Conservation (phyloP, 2,888 invertebrate genomes). For the Drosophila antonietae region DNA sequence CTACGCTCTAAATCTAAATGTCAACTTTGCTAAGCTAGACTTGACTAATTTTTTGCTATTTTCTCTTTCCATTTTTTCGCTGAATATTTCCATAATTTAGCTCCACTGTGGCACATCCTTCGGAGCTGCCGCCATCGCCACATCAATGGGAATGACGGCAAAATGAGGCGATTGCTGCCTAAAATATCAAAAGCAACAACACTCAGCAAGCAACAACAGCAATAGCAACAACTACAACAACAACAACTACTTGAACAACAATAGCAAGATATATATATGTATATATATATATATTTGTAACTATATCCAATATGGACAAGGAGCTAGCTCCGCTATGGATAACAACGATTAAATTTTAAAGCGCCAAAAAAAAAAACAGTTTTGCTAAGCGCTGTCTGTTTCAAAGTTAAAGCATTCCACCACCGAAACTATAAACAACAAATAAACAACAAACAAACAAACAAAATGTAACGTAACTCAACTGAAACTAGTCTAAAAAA, state of each 20-base stretch:
- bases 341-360: slow-evolving; percentile 34
- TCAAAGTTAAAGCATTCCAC: slow-evolving; percentile 74
- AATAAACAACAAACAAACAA: slow-evolving; percentile 10
- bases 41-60: slow-evolving; percentile 17
- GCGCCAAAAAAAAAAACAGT: slow-evolving; percentile 44
- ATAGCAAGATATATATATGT: slow-evolving; percentile 1
- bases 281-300: slow-evolving; percentile 1
- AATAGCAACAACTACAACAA: slow-evolving; percentile 16
- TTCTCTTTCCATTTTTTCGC: slow-evolving; percentile 1
- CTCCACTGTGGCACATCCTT: slow-evolving; percentile 98
- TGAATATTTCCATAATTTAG: slow-evolving; percentile 85
- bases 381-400: slow-evolving; percentile 43
- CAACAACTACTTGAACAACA: slow-evolving; percentile 30
- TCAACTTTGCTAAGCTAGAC: neutral
- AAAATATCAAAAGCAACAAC: slow-evolving; percentile 79
- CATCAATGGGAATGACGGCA: slow-evolving; percentile 98
- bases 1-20: slow-evolving; percentile 26
- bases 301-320: slow-evolving; percentile 30
- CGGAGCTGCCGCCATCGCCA: slow-evolving; percentile 98
- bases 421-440: slow-evolving; percentile 63
- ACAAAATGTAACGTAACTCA: slow-evolving; percentile 75
- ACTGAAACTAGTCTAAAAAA: slow-evolving; percentile 79
- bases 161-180: slow-evolving; percentile 85
- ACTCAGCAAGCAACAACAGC: slow-evolving; percentile 33
- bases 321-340: slow-evolving; percentile 6